phyloP scores from a whole-genome alignment of 2,888 invertebrate genomes.

The Conchocele bisecta region DNA sequence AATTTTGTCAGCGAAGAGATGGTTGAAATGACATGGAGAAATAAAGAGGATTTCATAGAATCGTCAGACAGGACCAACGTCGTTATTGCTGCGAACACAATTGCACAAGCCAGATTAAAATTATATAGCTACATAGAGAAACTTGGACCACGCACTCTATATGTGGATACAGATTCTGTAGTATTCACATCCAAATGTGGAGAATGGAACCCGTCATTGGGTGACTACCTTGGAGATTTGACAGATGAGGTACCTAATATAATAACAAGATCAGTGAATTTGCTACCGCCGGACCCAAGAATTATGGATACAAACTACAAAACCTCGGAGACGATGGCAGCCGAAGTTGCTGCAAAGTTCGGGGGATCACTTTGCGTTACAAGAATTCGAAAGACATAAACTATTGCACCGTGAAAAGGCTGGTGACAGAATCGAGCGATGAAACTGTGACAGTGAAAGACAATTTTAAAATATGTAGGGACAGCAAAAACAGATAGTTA shows the following conservation, averaged over 20 bases:
- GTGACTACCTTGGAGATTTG: background rate
- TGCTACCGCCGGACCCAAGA: background rate
- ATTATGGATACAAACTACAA: background rate
- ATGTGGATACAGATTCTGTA: background rate
- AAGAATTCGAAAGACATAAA: background rate
- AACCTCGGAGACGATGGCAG: background rate
- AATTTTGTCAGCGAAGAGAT: conserved; percentile 20
- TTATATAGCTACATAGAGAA: conserved; percentile 26
- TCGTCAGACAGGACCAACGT: conserved; percentile 21
- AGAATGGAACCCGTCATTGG: background rate
- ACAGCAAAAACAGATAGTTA: background rate
- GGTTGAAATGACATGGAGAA: conserved; percentile 17
- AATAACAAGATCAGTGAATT: background rate
- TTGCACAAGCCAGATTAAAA: conserved; percentile 45
- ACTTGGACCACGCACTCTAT: background rate
- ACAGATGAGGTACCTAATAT: background rate
- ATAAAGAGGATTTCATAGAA: conserved; percentile 25
- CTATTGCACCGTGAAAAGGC: background rate
- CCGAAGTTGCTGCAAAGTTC: background rate
- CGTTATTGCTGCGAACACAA: too few relatives aligned
- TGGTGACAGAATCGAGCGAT: background rate
- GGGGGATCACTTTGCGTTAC: background rate
- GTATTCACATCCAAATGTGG: background rate
- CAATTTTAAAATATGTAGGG: background rate
- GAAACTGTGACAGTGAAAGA: background rate